A percentile compares a stretch with the other conserved stretches of the same genome.
phyloP scores from a whole-genome alignment of 1,140 invertebrate genomes.

The Calycopis cecrops region DNA sequence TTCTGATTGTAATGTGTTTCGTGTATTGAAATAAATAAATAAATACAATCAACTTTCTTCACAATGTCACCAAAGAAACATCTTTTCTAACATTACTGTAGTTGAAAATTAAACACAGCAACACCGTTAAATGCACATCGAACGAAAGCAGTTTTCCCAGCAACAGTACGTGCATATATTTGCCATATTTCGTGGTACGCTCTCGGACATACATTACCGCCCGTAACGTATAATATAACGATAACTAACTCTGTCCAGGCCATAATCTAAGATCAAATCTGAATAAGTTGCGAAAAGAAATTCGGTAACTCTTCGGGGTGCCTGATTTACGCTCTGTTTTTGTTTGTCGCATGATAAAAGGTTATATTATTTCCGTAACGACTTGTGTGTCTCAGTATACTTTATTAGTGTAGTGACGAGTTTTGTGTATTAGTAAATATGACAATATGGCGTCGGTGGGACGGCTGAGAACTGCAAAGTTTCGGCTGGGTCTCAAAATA shows the following conservation, averaged over 20 bases:
- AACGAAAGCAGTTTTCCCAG: slow-evolving; percentile 16
- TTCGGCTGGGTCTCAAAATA: no score
- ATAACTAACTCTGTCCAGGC: slow-evolving; percentile 43
- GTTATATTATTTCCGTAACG: slow-evolving; percentile 5
- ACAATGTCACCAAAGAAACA: no score
- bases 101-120: no score
- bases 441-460: no score
- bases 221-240: slow-evolving; percentile 38
- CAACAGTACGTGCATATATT: slow-evolving; percentile 37
- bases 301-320: slow-evolving; percentile 22
- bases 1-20: no score
- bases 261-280: slow-evolving; percentile 42
- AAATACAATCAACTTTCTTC: no score
- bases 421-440: no score
- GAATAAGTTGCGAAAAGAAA: slow-evolving; percentile 34
- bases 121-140: no score
- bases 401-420: background rate
- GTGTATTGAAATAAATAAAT: no score
- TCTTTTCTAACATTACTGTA: no score
- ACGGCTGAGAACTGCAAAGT: no score
- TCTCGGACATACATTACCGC: slow-evolving; percentile 39
- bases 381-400: slow-evolving; percentile 2
- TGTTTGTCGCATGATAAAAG: slow-evolving; percentile 22
- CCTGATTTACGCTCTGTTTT: slow-evolving; percentile 29
- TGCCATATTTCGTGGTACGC: slow-evolving; percentile 32